Base-by-base conservation (phyloP, 2,888 invertebrate species). In the Limenitis camilla region DNA sequence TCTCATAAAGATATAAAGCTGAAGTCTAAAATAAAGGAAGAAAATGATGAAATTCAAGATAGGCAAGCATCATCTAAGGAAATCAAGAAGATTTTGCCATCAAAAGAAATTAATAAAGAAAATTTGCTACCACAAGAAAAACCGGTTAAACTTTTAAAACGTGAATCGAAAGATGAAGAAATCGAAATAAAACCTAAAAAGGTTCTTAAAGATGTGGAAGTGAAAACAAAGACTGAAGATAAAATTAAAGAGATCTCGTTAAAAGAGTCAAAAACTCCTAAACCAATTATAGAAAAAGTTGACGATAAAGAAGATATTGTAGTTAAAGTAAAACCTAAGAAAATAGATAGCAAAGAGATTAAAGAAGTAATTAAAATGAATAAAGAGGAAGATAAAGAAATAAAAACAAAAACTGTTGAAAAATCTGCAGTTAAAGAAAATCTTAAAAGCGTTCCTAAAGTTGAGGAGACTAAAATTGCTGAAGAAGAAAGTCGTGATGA, bases 101-200 rank as follows among this genome's bases (percentile, higher is more conserved):
- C 44, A 8, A 53, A 55, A 53, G 43, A 49, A 10, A 40, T 35
- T 27, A 5, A n/a, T 5, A 42, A 39, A 35, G 45, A 49, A 42
- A 39, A 28, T 11, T 28, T 31, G 11, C 40, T 36, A 31, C 28
- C 40, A 29, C 63, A 69, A 61, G 63, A 54, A 28, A 39, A 58
- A 55, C 55, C 39, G 9, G 30, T 44, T 10, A 56, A 55, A 53
- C n/a, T 38, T 19, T 11, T 29, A 56, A 60, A 59, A 61, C 38
- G 6, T n/a, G 5, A 68, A 64, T 50, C 9, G 30, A 9, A 19
- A 10, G 30, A 7, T 33, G 38, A 40, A 8, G 43, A 46, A n/a
- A n/a, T n/a, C 58, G 61, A 40, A 63, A 59, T 27, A 62, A 65
- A 53, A 28, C 52, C 0, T 64, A 59, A 61, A 55, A 58, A 52